Conservation (phyloP, 92 coral and sea anemone genomes). For the Epizoanthus fatuus region DNA sequence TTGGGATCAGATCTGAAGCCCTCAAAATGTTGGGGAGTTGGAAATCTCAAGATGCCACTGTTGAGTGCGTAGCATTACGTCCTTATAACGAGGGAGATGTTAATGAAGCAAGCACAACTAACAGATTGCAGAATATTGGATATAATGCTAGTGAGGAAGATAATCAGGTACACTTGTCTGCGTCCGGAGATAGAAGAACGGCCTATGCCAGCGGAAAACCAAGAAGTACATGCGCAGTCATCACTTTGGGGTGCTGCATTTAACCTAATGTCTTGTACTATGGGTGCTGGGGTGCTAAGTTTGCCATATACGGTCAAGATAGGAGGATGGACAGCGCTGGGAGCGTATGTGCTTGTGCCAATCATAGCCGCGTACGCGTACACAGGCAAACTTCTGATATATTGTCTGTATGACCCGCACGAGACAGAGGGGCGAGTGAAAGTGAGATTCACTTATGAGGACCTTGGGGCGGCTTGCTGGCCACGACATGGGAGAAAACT, state of each 20-base stretch:
- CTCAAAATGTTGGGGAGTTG: too few species aligned
- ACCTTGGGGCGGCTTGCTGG: slow-evolving; percentile 18
- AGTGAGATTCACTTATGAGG: slow-evolving; percentile 18
- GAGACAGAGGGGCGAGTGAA: slow-evolving; percentile 12
- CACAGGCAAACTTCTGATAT: slow-evolving; percentile 13
- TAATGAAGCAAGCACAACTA: too few species aligned
- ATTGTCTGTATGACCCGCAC: slow-evolving; percentile 21
- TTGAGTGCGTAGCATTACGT: too few species aligned
- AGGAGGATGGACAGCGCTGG: slow-evolving; percentile 21
- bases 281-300: slow-evolving; percentile 24
- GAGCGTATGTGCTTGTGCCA: slow-evolving; percentile 11
- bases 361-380: neutral
- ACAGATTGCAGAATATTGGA: too few species aligned
- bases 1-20: too few species aligned
- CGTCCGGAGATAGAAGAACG: too few species aligned
- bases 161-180: too few species aligned
- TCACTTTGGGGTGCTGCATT: slow-evolving; percentile 19
- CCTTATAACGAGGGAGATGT: too few species aligned
- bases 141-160: too few species aligned
- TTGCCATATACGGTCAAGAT: slow-evolving; percentile 24
- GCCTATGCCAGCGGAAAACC: too few species aligned
- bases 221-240: neutral
- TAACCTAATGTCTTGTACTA: slow-evolving; percentile 2
- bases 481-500: slow-evolving; percentile 23
- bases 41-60: too few species aligned